phyloP scores from a whole-genome alignment of 2,797 vertebrate species.

The Oreochromis grahami region DNA sequence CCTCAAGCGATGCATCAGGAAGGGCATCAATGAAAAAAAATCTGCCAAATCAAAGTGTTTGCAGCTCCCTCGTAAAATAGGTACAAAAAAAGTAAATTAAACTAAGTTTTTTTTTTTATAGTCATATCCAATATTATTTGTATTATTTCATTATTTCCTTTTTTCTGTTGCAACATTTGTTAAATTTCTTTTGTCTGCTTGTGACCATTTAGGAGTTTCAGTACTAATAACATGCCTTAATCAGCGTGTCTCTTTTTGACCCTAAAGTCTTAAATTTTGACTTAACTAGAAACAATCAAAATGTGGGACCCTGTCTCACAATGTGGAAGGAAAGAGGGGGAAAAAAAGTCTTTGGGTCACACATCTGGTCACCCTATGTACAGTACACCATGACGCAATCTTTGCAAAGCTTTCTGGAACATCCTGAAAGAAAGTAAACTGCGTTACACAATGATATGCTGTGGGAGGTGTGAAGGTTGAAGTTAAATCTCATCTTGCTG shows the following conservation, averaged over 20 bases:
- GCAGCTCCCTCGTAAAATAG: neutral
- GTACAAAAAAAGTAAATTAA: neutral
- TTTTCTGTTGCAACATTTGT: neutral
- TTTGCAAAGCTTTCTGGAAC: neutral
- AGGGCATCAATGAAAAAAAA: neutral
- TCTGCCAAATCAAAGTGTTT: neutral
- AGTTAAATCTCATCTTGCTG: constrained; percentile 26
- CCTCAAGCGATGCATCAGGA: neutral
- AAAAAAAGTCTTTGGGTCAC: neutral
- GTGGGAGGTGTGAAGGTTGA: constrained; percentile 3
- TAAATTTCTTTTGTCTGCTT: neutral
- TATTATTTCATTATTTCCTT: neutral
- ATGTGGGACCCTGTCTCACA: neutral
- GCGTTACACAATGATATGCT: neutral
- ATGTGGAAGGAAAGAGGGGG: neutral
- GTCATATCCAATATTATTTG: neutral
- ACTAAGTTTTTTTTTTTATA: neutral
- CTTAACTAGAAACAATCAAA: neutral
- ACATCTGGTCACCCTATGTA: neutral
- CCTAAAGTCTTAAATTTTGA: neutral
- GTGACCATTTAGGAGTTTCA: neutral
- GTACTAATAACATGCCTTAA: neutral
- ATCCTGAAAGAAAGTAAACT: neutral
- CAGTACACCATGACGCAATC: neutral
- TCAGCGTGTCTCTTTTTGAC: neutral